Conservation (phyloP, 1,140 invertebrate species). For the Drosophila azteca region DNA sequence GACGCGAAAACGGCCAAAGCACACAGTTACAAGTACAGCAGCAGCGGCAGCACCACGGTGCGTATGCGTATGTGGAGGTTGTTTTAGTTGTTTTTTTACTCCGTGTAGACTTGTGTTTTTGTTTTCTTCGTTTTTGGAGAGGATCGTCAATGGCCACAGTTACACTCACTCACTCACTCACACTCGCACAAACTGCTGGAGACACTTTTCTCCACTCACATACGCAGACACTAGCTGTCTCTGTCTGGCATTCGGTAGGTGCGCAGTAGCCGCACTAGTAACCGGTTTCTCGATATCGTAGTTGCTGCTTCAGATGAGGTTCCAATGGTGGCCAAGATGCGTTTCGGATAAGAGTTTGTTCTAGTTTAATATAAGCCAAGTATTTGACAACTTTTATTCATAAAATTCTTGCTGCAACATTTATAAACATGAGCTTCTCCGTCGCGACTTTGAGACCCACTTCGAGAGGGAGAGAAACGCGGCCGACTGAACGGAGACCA, state of each 20-base stretch:
- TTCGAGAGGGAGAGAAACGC: slow-evolving; percentile 21
- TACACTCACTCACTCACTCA: slow-evolving; percentile 21
- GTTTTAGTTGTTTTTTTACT: slow-evolving; percentile 10
- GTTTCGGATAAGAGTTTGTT: background rate
- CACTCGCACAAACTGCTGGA: background rate
- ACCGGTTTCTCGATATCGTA: slow-evolving; percentile 56
- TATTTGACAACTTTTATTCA: background rate
- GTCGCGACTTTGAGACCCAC: too few relatives aligned
- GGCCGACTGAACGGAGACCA: slow-evolving; percentile 1
- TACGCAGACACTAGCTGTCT: slow-evolving; percentile 54
- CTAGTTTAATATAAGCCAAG: background rate
- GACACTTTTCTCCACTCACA: too few relatives aligned
- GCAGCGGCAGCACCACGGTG: slow-evolving; percentile 44
- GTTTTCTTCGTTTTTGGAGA: slow-evolving; percentile 12
- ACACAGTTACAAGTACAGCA: slow-evolving; percentile 25
- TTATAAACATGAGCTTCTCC: background rate
- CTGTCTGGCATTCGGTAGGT: slow-evolving; percentile 59
- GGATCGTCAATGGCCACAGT: slow-evolving; percentile 44
- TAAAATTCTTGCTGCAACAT: background rate
- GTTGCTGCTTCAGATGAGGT: background rate
- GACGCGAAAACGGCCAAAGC: slow-evolving; percentile 70
- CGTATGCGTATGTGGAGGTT: slow-evolving; percentile 65
- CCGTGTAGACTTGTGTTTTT: slow-evolving; percentile 28
- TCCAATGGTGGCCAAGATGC: slow-evolving; percentile 35
- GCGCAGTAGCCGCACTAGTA: slow-evolving; percentile 74